Evolutionary conservation across 2,113 vertebrate species (phyloP).

Genomic region (Odontesthes bonariensis): DNA sequence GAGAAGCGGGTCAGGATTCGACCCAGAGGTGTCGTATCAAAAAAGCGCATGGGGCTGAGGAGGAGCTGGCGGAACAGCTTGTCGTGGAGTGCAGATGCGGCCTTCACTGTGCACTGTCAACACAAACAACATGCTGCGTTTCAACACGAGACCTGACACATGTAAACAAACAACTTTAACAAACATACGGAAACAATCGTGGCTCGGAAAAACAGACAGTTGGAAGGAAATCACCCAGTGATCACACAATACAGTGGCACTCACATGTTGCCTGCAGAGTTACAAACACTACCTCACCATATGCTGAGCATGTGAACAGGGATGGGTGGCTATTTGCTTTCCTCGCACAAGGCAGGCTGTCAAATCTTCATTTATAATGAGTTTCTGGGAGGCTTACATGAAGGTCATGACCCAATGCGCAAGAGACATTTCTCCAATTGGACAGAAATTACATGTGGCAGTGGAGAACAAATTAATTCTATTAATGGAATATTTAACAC

Average conservation of each 20-base stretch:
- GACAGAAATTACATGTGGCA: slow-evolving; percentile 77
- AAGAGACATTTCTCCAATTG: slow-evolving; percentile 59
- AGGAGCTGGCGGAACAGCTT: slow-evolving; percentile 83
- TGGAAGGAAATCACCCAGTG: slow-evolving; percentile 18
- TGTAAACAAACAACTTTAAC: slow-evolving; percentile 56
- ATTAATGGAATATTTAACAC: slow-evolving; percentile 79
- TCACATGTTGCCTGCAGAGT: slow-evolving; percentile 32
- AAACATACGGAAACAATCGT: slow-evolving; percentile 51
- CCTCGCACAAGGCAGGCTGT: slow-evolving; percentile 46
- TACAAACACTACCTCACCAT: slow-evolving; percentile 25
- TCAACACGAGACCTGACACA: slow-evolving; percentile 48
- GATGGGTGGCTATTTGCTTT: slow-evolving; percentile 11
- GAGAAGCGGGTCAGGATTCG: slow-evolving; percentile 88
- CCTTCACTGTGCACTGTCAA: slow-evolving; percentile 83
- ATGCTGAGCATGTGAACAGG: slow-evolving; percentile 37
- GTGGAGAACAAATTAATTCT: slow-evolving; percentile 74
- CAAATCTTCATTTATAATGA: slow-evolving; percentile 71
- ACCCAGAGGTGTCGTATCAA: slow-evolving; percentile 87
- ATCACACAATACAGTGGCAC: slow-evolving; percentile 13
- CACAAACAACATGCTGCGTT: slow-evolving; percentile 51
- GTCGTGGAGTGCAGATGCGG: slow-evolving; percentile 84
- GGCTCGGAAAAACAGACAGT: slow-evolving; percentile 43
- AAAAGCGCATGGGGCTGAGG: slow-evolving; percentile 84
- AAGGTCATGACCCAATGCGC: slow-evolving; percentile 62
- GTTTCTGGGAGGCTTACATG: slow-evolving; percentile 61